A percentile compares a stretch with the other conserved stretches of the same genome.
phyloP scores from a whole-genome alignment of 2,113 vertebrate species.

The Cichladusa arquata region DNA sequence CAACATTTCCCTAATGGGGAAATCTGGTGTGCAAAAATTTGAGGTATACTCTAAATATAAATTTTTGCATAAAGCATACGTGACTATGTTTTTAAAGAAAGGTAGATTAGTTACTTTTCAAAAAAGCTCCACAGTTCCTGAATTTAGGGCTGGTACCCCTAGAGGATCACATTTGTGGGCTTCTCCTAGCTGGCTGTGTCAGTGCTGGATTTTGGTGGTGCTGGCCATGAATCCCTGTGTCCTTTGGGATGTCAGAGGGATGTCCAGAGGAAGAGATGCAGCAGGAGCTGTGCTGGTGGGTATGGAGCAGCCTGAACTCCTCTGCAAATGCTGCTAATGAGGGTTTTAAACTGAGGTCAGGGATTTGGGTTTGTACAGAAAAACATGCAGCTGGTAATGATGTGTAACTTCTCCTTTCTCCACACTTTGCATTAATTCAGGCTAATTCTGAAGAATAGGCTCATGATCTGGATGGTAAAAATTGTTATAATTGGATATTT shows the following conservation, averaged over 20 bases:
- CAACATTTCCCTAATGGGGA: not conserved
- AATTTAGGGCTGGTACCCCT: not conserved
- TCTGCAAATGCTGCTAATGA: slow-evolving; percentile 19
- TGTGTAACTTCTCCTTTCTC: slow-evolving; percentile 1
- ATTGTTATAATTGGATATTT: slow-evolving; percentile 59
- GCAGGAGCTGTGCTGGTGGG: not conserved
- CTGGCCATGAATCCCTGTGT: not conserved
- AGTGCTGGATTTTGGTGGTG: fast-evolving
- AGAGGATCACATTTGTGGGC: not conserved
- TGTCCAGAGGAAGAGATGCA: not conserved
- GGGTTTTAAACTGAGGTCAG: not conserved
- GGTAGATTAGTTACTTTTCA: not conserved
- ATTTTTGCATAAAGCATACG: not conserved
- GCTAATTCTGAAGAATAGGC: slow-evolving; percentile 34
- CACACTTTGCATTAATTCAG: not conserved
- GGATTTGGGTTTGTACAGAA: not conserved
- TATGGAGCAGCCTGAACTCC: not conserved
- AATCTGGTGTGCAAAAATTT: not conserved
- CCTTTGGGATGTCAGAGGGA: not conserved
- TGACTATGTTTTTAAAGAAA: not conserved
- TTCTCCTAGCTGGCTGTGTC: not conserved
- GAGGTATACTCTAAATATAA: not conserved
- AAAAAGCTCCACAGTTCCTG: not conserved
- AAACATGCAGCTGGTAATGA: not conserved
- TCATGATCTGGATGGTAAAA: slow-evolving; percentile 30